Conservation (phyloP, 2,888 invertebrate genomes). For the Beris morrisii region DNA sequence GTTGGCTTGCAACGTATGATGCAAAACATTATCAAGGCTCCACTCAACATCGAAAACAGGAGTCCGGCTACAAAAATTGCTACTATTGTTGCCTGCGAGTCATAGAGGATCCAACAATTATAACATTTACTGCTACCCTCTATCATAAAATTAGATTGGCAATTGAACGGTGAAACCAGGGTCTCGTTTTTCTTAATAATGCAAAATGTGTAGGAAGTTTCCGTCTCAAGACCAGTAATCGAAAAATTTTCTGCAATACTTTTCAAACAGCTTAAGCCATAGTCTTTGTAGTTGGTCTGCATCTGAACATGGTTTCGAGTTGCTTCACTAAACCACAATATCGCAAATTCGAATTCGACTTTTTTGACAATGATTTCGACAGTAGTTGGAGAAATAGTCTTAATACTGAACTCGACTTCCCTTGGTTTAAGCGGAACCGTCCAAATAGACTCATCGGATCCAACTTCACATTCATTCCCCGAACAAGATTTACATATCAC, state of each 20-base stretch:
- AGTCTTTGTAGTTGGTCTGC: background rate
- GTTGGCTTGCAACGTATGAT: conserved; percentile 48
- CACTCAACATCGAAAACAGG: conserved; percentile 44
- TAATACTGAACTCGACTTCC: conserved; percentile 39
- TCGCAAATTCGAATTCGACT: conserved; percentile 40
- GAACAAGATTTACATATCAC: background rate
- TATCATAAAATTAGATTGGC: conserved; percentile 47
- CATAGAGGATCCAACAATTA: conserved; percentile 40
- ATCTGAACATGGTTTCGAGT: background rate
- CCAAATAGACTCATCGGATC: background rate
- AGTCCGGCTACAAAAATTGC: conserved; percentile 48
- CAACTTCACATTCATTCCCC: background rate
- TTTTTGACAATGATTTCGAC: conserved; percentile 43
- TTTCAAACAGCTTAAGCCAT: background rate
- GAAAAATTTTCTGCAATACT: conserved; percentile 16
- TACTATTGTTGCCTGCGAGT: conserved; percentile 47
- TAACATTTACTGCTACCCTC: conserved; percentile 1
- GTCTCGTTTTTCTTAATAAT: conserved; percentile 41
- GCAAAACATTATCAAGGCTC: conserved; percentile 47
- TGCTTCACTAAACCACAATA: conserved; percentile 50
- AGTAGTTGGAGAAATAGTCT: conserved; percentile 41
- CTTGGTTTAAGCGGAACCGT: background rate
- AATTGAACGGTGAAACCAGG: conserved; percentile 48
- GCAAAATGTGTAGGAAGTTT: conserved; percentile 51
- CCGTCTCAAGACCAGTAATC: conserved; percentile 42